phyloP scores from a whole-genome alignment of 1,140 invertebrate species.

The Hylaeus volcanicus region DNA sequence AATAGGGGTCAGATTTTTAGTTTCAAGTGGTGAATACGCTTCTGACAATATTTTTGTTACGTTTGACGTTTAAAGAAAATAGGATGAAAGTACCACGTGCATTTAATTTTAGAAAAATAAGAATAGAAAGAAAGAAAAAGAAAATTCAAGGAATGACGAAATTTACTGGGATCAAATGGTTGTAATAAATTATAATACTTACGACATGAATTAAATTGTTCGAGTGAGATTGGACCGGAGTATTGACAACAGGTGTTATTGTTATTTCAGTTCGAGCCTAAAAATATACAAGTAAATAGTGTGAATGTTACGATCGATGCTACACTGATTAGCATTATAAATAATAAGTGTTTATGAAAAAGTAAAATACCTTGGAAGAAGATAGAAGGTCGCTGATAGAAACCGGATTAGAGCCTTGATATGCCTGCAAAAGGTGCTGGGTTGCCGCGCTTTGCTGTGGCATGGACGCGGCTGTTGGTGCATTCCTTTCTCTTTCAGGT shows the following conservation, averaged over 20 bases:
- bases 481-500: conserved; percentile 80
- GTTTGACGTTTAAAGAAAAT: too few species aligned
- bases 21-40: too few species aligned
- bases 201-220: conserved; percentile 76
- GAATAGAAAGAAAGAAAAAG: too few species aligned
- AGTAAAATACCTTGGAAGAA: conserved; percentile 82
- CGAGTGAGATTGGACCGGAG: conserved; percentile 71
- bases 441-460: conserved; percentile 69
- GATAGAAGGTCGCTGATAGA: conserved; percentile 83
- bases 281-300: conserved; percentile 24
- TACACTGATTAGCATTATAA: neutral
- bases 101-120: too few species aligned
- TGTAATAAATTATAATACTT: conserved; percentile 47
- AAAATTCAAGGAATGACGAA: too few species aligned
- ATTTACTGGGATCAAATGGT: too few species aligned
- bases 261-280: conserved; percentile 82
- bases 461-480: conserved; percentile 59
- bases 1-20: too few species aligned
- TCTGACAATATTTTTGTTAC: too few species aligned
- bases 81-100: too few species aligned
- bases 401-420: conserved; percentile 77
- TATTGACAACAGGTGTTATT: conserved; percentile 81
- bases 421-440: conserved; percentile 75
- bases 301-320: neutral
- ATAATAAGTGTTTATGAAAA: neutral